Evolutionary conservation across 2,797 vertebrate genomes (phyloP).

Genomic region (Peromyscus melanophrys): DNA sequence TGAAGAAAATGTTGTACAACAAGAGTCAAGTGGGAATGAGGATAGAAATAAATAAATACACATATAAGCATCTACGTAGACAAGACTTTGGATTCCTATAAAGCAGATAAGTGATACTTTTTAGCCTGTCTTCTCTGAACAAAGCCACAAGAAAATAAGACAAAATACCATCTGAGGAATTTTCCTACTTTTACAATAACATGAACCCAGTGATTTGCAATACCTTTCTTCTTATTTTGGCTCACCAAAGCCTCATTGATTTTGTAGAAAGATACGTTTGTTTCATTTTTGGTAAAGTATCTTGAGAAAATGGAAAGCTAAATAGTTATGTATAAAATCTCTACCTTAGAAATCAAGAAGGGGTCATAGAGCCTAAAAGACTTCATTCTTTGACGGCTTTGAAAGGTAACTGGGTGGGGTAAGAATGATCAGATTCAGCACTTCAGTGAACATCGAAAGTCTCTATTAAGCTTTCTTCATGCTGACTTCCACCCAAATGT

Average conservation of each 20-base stretch:
- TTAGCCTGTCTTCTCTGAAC: background rate
- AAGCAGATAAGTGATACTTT: constrained; percentile 10
- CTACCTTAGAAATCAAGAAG: background rate
- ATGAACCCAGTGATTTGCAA: background rate
- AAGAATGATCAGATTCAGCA: constrained; percentile 22
- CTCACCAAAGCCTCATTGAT: background rate
- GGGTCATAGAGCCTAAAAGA: background rate
- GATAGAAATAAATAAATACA: background rate
- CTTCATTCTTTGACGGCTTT: background rate
- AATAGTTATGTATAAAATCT: constrained; percentile 50
- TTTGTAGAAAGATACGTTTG: background rate
- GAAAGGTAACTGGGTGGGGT: background rate
- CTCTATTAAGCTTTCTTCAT: background rate
- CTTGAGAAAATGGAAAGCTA: background rate
- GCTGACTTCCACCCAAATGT: constrained; percentile 39
- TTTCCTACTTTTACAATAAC: background rate
- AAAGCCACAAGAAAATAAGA: background rate
- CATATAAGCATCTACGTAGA: background rate
- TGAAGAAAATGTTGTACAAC: background rate
- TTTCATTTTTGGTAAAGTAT: constrained; percentile 23
- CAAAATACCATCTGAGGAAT: background rate
- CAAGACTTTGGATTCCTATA: background rate
- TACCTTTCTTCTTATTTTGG: background rate
- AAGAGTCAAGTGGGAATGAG: background rate
- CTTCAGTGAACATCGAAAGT: background rate